Conservation (phyloP, 2,797 vertebrate species). For the Sebastes cheni region DNA sequence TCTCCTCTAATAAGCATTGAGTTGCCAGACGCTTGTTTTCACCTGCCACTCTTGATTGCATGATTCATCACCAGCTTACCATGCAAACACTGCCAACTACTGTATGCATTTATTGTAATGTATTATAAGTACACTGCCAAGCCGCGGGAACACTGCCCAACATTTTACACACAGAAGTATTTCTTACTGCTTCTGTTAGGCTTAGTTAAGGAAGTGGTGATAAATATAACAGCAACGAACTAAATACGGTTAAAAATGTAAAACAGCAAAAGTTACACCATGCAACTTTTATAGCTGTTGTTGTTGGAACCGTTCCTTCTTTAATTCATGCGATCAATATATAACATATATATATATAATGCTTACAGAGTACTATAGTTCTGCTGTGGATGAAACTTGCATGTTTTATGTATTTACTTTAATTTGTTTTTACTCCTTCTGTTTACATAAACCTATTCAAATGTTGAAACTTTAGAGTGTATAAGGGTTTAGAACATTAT, state of each 20-base stretch:
- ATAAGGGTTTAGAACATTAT: too few relatives aligned
- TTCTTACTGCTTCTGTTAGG: too few relatives aligned
- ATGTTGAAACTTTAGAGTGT: too few relatives aligned
- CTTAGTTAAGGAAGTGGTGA: background rate
- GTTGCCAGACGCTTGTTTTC: background rate
- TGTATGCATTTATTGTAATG: background rate
- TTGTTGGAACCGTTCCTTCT: background rate
- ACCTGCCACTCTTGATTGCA: background rate
- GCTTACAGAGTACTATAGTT: background rate
- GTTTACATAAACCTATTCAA: background rate
- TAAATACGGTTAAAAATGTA: background rate
- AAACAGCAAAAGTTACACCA: background rate
- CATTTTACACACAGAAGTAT: background rate
- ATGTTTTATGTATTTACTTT: background rate
- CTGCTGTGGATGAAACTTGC: background rate
- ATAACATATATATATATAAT: too few relatives aligned
- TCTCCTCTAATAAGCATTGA: background rate
- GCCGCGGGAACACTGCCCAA: background rate
- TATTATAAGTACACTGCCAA: background rate
- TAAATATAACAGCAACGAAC: background rate
- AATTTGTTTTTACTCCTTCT: background rate
- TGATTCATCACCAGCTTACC: too few relatives aligned
- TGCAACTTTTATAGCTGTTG: background rate
- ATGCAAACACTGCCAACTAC: background rate
- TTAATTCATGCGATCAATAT: background rate